Evolutionary conservation across 1,140 invertebrate genomes (phyloP), one percentile per base, ranked within the genome.

Genomic region (Cylas formicarius): DNA sequence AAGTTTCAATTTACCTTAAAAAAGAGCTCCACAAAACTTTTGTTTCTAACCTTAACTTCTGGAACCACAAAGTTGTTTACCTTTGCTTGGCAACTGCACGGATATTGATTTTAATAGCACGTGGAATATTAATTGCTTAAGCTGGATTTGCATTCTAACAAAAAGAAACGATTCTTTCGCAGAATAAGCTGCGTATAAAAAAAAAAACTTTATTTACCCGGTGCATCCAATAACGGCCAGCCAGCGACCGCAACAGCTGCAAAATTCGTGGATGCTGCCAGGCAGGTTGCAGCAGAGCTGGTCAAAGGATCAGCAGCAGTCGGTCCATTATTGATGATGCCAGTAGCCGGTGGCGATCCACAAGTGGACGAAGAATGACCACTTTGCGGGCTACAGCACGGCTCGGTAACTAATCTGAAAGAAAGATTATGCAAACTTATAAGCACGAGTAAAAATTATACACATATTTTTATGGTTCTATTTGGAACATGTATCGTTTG

Each of bases 321-420:
- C 47, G 56, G 41, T 36, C 31, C 29, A 40, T 36, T 37, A 50
- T 52, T 52, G 45, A 53, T 41, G 19, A 57, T 50, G 36, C 57
- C 52, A 14, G 43, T 53, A 22, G 55, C 51, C 29, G 55, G 62
- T 21, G 59, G 62, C 24, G 56, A 60, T 29, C 53, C 58, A 48
- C 58, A 64, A 2, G 62, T 61, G 20, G 61, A 64, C 3, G 62
- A 63, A 4, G 62, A 61, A 33, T 62, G 58, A 6, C 58, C 59
- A 44, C 63, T 63, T 43, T 59, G 62, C 2, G 63, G 61, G 39
- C 62, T 65, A 31, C 58, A 59, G 10, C 60, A 56, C 8, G 51
- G 49, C 21, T 61, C 61, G 16, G 52, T 53, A n/a, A 42, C 50
- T 38, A 62, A 41, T 48, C 60, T 63, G 48, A 43, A 58, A 55